Percentiles rank a stretch among this genome's conserved stretches.
Evolutionary conservation across 2,888 invertebrate species (phyloP).

Genomic region (Magallana nippona): DNA sequence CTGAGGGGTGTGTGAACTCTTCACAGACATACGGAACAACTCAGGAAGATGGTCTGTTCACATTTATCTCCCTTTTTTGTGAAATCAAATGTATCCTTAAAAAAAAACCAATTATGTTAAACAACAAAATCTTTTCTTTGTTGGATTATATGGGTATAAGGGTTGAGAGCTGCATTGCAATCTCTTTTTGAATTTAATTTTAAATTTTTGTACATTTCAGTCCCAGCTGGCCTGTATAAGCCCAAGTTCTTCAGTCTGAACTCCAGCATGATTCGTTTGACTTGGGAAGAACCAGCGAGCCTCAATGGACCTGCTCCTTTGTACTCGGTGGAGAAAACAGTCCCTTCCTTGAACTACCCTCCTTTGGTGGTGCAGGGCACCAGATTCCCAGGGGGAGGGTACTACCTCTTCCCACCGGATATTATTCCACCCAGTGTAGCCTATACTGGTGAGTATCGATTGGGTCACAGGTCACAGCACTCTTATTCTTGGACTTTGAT

Average conservation of each 20-base stretch:
- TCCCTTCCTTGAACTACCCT: slow-evolving; percentile 75
- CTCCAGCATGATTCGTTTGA: slow-evolving; percentile 71
- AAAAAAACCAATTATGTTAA: no score
- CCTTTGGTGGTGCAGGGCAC: slow-evolving; percentile 76
- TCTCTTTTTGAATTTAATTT: no score
- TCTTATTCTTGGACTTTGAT: no score
- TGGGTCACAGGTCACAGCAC: background rate
- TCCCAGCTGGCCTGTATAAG: slow-evolving; percentile 69
- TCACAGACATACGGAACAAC: slow-evolving; percentile 70
- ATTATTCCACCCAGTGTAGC: slow-evolving; percentile 76
- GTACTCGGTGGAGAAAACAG: slow-evolving; percentile 75
- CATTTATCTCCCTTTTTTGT: background rate
- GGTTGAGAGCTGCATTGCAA: no score
- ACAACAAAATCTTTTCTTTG: no score
- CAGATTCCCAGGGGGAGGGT: slow-evolving; percentile 77
- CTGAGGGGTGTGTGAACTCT: slow-evolving; percentile 78
- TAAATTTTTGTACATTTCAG: slow-evolving; percentile 56
- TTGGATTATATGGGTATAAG: no score
- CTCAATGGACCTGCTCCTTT: slow-evolving; percentile 75
- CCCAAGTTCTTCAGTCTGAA: slow-evolving; percentile 73
- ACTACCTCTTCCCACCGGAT: slow-evolving; percentile 75
- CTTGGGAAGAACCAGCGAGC: slow-evolving; percentile 73
- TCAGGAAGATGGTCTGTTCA: slow-evolving; percentile 65
- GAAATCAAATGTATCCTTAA: no score
- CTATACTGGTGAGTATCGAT: slow-evolving; percentile 73